Evolutionary conservation across 2,888 invertebrate species (phyloP).

Genomic region (Ichneumon xanthorius): DNA sequence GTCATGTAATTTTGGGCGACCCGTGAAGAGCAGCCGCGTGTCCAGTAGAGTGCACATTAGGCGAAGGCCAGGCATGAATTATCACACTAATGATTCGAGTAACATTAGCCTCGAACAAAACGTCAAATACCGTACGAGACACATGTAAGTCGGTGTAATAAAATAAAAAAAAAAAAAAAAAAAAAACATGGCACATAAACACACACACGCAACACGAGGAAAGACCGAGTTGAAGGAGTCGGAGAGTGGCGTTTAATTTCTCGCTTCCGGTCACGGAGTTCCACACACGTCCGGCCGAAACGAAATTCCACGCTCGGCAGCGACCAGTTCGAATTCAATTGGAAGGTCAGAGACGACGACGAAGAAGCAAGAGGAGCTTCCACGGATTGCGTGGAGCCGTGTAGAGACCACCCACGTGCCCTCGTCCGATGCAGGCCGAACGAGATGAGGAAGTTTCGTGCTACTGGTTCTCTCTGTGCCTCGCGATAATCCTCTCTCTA

Average conservation of each 20-base stretch:
- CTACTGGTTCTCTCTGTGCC: constrained; percentile 2
- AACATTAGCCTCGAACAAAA: constrained; percentile 36
- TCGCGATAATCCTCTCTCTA: constrained; percentile 22
- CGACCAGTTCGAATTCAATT: constrained; percentile 67
- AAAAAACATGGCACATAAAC: neutral
- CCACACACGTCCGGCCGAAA: constrained; percentile 55
- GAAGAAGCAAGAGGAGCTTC: constrained; percentile 40
- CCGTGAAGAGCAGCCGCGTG: neutral
- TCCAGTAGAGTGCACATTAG: neutral
- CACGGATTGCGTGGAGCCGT: constrained; percentile 62
- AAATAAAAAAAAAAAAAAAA: neutral
- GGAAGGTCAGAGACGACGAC: constrained; percentile 64
- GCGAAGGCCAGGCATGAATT: constrained; percentile 40
- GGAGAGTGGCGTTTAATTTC: constrained; percentile 68
- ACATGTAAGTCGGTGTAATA: neutral
- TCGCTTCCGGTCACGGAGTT: constrained; percentile 69
- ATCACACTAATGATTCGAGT: constrained; percentile 46
- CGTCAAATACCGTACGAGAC: constrained; percentile 38
- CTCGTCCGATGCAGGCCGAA: constrained; percentile 27
- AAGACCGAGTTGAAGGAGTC: constrained; percentile 41
- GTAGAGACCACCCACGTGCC: constrained; percentile 56
- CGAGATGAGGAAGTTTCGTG: constrained; percentile 55
- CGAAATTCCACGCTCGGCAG: constrained; percentile 59
- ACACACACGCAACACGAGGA: neutral
- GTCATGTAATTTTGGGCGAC: neutral